Conservation (phyloP, 2,888 invertebrate species). For the Germaria angustata region DNA sequence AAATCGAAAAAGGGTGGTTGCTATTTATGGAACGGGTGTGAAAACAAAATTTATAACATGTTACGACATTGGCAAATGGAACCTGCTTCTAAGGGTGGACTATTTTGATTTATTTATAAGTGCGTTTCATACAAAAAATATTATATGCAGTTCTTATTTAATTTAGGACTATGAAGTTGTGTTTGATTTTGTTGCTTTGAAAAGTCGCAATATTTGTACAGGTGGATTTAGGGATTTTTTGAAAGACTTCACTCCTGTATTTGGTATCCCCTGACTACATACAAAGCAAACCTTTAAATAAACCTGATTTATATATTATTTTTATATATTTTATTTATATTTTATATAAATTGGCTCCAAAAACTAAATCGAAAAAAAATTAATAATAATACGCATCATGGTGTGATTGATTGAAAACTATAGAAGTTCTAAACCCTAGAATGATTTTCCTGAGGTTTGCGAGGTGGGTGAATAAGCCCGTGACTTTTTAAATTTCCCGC, state of each 20-base stretch:
- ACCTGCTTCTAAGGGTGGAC: neutral
- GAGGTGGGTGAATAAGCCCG: too few relatives aligned
- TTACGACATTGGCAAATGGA: neutral
- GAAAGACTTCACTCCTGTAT: conserved; percentile 9
- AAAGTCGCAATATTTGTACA: conserved; percentile 1
- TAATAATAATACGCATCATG: too few relatives aligned
- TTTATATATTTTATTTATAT: too few relatives aligned
- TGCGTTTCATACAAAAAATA: too few relatives aligned
- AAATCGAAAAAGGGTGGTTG: neutral
- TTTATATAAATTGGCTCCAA: too few relatives aligned
- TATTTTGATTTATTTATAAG: neutral
- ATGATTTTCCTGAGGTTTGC: too few relatives aligned
- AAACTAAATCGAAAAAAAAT: too few relatives aligned
- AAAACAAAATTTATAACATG: neutral
- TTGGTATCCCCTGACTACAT: neutral
- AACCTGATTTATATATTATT: too few relatives aligned
- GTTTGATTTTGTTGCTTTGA: neutral
- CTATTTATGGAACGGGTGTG: neutral
- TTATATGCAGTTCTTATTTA: neutral
- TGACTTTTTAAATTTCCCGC: too few relatives aligned
- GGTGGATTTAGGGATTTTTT: neutral
- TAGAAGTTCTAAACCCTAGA: too few relatives aligned
- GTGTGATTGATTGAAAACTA: too few relatives aligned
- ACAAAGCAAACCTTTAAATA: neutral
- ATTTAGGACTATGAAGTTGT: conserved; percentile 4